phyloP scores from a whole-genome alignment of 92 coral and sea anemone species.

The Epizoanthus ramosus region DNA sequence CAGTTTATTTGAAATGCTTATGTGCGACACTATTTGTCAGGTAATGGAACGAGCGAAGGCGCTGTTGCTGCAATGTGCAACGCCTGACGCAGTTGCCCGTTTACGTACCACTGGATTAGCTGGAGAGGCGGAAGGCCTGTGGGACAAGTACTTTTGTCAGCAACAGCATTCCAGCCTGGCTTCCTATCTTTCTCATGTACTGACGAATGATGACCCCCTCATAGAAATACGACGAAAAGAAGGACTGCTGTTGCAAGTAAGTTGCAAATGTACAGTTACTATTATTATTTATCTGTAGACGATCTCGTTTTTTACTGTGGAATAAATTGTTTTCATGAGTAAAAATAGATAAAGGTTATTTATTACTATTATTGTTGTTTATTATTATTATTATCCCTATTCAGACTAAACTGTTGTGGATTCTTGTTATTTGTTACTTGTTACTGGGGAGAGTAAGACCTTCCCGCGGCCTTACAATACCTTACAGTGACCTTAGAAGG shows the following conservation, averaged over 20 bases:
- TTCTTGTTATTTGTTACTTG: no score
- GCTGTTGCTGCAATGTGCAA: constrained; percentile 72
- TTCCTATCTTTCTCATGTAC: constrained; percentile 45
- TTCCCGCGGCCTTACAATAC: no score
- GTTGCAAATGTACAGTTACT: neutral
- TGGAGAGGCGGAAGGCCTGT: constrained; percentile 47
- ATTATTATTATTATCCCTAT: no score
- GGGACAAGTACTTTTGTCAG: constrained; percentile 60
- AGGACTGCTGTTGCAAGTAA: constrained; percentile 66
- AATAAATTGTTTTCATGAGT: no score
- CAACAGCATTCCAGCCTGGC: constrained; percentile 80
- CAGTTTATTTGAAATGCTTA: neutral
- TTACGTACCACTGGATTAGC: constrained; percentile 59
- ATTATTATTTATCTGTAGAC: no score
- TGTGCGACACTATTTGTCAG: constrained; percentile 29
- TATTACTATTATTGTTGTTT: no score
- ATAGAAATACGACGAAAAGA: constrained; percentile 36
- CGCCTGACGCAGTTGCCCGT: constrained; percentile 88
- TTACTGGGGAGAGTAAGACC: no score
- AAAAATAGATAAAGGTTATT: no score
- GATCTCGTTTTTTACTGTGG: no score
- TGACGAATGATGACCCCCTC: constrained; percentile 12
- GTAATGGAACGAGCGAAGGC: constrained; percentile 50
- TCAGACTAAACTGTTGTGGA: no score
- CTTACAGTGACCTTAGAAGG: no score